These are phyloP conservation scores for Druon quercuslanigerum DNA, from an alignment of 1,140 invertebrate genomes.

Conservation along the genomic window DNA sequence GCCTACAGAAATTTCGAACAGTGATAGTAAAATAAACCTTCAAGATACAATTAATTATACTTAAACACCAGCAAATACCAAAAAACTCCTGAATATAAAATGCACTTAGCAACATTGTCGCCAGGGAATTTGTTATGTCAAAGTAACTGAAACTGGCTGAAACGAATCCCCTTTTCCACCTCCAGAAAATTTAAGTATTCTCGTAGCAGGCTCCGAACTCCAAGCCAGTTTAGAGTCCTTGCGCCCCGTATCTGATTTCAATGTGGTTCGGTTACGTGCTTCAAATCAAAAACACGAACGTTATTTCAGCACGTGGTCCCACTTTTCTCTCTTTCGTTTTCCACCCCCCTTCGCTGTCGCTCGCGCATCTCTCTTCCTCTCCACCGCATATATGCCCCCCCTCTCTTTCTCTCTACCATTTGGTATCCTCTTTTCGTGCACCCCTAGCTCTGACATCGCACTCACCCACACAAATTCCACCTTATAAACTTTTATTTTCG, in stretches of 20 bases:
- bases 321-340: constrained; percentile 55
- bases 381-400: background rate
- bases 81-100: background rate
- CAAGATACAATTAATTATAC: too few species aligned
- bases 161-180: constrained; percentile 17
- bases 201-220: constrained; percentile 53
- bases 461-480: constrained; percentile 48
- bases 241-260: constrained; percentile 69
- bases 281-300: constrained; percentile 70
- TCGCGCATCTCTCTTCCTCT: background rate
- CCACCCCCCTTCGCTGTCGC: background rate
- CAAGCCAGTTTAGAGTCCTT: constrained; percentile 65
- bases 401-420: constrained; percentile 1
- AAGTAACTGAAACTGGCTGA: constrained; percentile 13
- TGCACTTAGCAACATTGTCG: constrained; percentile 10
- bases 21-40: too few species aligned
- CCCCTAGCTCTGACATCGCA: constrained; percentile 26
- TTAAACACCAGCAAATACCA: background rate
- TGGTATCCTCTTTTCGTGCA: constrained; percentile 10
- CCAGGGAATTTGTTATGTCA: background rate
- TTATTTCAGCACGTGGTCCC: constrained; percentile 63
- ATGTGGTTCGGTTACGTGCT: constrained; percentile 71
- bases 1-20: too few species aligned
- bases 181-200: constrained; percentile 59
- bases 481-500: constrained; percentile 70